These are phyloP conservation scores for Zeugodacus cucurbitae DNA, from an alignment of 1,140 invertebrate genomes.

Conservation along the genomic window DNA sequence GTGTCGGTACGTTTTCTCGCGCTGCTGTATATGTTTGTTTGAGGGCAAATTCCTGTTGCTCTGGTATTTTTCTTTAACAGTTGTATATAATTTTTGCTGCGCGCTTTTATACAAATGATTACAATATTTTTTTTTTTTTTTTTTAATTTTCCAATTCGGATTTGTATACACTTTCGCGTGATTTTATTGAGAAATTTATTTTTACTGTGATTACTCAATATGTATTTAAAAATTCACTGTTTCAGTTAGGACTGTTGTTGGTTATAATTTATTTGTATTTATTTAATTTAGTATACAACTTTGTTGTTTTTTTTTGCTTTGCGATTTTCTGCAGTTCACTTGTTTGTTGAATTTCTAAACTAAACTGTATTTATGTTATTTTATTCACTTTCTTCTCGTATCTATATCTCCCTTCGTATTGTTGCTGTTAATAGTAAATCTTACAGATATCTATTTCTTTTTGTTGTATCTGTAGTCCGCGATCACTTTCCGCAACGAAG, in stretches of 20 bases:
- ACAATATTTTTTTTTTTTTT: too few species aligned
- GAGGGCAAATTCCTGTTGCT: constrained; percentile 36
- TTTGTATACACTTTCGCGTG: background rate
- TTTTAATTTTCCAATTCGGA: too few species aligned
- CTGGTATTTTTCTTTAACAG: constrained; percentile 24
- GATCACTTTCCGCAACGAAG: constrained; percentile 7
- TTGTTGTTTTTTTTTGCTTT: background rate
- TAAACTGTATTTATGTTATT: background rate
- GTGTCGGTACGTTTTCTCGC: background rate
- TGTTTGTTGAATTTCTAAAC: background rate
- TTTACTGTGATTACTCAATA: background rate
- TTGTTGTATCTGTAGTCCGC: background rate
- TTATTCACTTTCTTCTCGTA: constrained; percentile 5
- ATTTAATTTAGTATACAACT: background rate
- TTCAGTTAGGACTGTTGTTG: background rate
- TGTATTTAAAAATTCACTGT: background rate
- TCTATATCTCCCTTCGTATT: background rate
- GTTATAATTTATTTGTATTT: background rate
- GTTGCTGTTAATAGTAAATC: constrained; percentile 6
- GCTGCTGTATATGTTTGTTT: constrained; percentile 15
- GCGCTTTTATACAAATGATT: background rate
- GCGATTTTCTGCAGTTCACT: background rate
- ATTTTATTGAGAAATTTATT: background rate
- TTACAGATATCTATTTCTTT: background rate
- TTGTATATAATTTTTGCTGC: background rate